Percentiles rank a stretch among this genome's conserved stretches.
Conservation (phyloP, 2,888 invertebrate species). For the Rhagophthalmus giganteus region DNA sequence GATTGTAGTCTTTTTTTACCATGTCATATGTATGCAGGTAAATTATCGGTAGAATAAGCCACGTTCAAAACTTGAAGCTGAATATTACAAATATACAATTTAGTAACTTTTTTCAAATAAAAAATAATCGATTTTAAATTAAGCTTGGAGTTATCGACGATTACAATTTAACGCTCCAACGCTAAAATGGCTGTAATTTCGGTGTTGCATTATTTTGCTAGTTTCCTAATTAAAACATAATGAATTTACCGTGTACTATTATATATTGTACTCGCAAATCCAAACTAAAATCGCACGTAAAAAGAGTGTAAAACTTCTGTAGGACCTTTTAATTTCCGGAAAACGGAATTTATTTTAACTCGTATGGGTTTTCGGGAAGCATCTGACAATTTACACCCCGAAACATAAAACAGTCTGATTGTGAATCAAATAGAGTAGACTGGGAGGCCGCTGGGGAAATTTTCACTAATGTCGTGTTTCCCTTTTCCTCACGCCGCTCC, state of each 20-base stretch:
- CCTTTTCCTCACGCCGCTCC: constrained; percentile 35
- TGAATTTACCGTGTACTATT: not conserved
- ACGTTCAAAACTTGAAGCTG: too few relatives aligned
- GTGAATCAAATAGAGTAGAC: constrained; percentile 48
- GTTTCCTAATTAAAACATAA: not conserved
- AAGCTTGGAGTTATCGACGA: not conserved
- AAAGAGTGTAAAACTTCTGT: not conserved
- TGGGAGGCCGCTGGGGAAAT: constrained; percentile 51
- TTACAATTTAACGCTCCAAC: too few relatives aligned
- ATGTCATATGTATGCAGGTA: too few relatives aligned
- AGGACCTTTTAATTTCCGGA: constrained; percentile 14
- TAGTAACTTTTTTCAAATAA: too few relatives aligned
- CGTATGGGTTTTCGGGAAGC: constrained; percentile 21
- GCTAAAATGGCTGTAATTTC: too few relatives aligned
- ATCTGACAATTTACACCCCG: constrained; percentile 31
- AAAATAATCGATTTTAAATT: not conserved
- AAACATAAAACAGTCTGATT: constrained; percentile 40
- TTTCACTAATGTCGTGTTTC: constrained; percentile 51
- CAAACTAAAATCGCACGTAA: not conserved
- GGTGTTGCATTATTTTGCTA: not conserved
- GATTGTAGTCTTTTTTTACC: too few relatives aligned
- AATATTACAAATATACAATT: too few relatives aligned
- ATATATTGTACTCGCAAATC: not conserved
- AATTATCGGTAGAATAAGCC: too few relatives aligned
- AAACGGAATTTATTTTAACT: constrained; percentile 23